Conservation (phyloP, 2,113 vertebrate species). For the Aplodontia rufa region DNA sequence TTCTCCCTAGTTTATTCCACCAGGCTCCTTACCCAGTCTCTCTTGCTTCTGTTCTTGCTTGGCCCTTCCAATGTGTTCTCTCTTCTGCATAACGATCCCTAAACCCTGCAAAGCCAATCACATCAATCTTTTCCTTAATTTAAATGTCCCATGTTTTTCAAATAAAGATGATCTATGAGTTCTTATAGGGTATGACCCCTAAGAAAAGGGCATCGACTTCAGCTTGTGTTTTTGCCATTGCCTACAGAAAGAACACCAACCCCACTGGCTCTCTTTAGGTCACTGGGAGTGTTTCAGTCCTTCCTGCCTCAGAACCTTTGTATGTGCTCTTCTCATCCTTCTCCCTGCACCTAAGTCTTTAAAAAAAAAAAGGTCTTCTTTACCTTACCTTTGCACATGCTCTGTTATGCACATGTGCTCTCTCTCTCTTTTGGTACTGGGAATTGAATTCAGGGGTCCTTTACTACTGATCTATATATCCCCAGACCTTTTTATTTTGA, state of each 20-base stretch:
- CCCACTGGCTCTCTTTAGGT: neutral
- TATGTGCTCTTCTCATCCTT: neutral
- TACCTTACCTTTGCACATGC: neutral
- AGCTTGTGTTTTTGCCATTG: neutral
- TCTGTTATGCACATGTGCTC: neutral
- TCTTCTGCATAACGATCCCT: neutral
- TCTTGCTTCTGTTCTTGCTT: neutral
- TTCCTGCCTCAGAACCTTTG: neutral
- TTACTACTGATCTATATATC: too few relatives aligned
- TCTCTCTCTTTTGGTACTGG: too few relatives aligned
- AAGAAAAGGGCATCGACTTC: neutral
- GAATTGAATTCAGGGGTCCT: too few relatives aligned
- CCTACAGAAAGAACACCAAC: neutral
- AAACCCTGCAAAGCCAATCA: neutral
- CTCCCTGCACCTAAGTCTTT: neutral
- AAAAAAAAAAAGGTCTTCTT: neutral
- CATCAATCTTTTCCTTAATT: neutral
- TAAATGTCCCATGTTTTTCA: neutral
- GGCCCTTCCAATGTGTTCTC: neutral
- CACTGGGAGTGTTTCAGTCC: neutral
- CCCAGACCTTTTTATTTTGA: too few relatives aligned
- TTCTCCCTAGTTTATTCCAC: too few relatives aligned
- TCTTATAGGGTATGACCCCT: neutral
- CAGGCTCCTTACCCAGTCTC: neutral
- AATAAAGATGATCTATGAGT: neutral